Evolutionary conservation across 2,797 vertebrate genomes (phyloP).

Genomic region (Aviceda leuphotes): DNA sequence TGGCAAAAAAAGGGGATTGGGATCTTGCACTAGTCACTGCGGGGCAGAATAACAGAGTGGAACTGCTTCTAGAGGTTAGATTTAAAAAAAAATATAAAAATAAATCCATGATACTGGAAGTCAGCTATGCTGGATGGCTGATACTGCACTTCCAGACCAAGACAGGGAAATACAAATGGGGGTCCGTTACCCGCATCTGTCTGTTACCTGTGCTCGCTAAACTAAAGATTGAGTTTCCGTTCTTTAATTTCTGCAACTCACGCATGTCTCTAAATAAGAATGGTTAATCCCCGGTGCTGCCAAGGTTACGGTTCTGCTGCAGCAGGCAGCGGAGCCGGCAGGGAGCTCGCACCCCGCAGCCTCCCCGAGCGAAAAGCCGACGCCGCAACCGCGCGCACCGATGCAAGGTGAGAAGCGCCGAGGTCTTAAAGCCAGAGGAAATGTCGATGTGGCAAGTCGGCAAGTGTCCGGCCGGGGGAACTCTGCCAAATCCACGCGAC

Average conservation of each 20-base stretch:
- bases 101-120: not conserved
- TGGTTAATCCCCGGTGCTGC: rapidly evolving
- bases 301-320: not conserved
- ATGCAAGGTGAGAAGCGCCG: not conserved
- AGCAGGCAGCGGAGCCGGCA: not conserved
- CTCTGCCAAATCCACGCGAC: rapidly evolving
- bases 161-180: not conserved
- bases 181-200: not conserved
- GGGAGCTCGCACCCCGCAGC: not conserved
- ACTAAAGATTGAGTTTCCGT: not conserved
- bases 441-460: not conserved
- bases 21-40: not conserved
- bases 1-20: not conserved
- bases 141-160: not conserved
- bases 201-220: not conserved
- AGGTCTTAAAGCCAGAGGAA: not conserved
- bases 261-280: rapidly evolving
- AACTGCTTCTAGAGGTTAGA: not conserved
- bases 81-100: not conserved
- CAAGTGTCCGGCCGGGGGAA: not conserved
- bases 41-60: not conserved
- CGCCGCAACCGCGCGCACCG: rapidly evolving
- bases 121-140: rapidly evolving
- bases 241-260: not conserved
- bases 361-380: rapidly evolving